Percentiles rank a stretch among this genome's conserved stretches.
These are phyloP conservation scores for Drosophila rufa DNA, from an alignment of 1,140 invertebrate species.

Conservation along the genomic window DNA sequence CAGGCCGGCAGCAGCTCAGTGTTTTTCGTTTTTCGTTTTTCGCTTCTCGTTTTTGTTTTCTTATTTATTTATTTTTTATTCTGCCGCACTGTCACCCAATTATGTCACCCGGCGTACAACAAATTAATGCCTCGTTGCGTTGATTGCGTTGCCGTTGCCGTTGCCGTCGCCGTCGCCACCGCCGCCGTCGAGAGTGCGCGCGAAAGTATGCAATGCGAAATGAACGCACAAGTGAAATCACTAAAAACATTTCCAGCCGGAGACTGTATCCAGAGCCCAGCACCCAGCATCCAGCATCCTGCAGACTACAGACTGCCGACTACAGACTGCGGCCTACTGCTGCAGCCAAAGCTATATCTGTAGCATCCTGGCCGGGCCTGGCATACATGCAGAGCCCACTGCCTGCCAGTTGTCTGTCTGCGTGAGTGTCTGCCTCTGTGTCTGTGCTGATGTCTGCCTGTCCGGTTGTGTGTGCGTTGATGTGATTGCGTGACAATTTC, in stretches of 20 bases:
- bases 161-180: slow-evolving; percentile 1
- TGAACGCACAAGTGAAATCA: slow-evolving; percentile 74
- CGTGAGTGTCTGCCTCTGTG: slow-evolving; percentile 25
- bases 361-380: slow-evolving; percentile 7
- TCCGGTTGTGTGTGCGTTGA: slow-evolving; percentile 45
- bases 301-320: not conserved
- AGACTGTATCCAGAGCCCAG: slow-evolving; percentile 24
- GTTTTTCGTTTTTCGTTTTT: slow-evolving; percentile 46
- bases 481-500: slow-evolving; percentile 82
- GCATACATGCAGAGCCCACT: slow-evolving; percentile 19
- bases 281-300: slow-evolving; percentile 5
- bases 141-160: slow-evolving; percentile 70
- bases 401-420: slow-evolving; percentile 45
- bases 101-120: slow-evolving; percentile 83
- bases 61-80: slow-evolving; percentile 58
- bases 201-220: slow-evolving; percentile 73
- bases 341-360: slow-evolving; percentile 4
- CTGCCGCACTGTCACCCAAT: slow-evolving; percentile 83
- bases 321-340: slow-evolving; percentile 24
- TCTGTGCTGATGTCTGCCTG: slow-evolving; percentile 36
- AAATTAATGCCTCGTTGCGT: slow-evolving; percentile 84
- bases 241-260: slow-evolving; percentile 70
- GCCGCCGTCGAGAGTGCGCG: slow-evolving; percentile 59
- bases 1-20: slow-evolving; percentile 50
- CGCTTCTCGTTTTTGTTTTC: slow-evolving; percentile 10